A percentile compares a stretch with the other conserved stretches of the same genome.
Conservation (phyloP, 2,888 invertebrate species). For the Parapristionchus giblindavisi region DNA sequence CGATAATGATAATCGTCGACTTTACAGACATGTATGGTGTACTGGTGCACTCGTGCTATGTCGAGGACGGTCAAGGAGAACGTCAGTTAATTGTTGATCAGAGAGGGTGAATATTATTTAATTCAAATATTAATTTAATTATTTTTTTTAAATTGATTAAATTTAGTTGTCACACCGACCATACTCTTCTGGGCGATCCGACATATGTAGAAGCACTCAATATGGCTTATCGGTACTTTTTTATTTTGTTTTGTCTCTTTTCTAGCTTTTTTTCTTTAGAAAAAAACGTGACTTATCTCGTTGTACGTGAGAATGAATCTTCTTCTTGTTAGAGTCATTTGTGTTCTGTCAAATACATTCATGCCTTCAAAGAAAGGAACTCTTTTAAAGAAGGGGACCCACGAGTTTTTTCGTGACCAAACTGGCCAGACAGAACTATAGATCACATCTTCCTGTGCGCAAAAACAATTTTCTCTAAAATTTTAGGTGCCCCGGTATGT, state of each 20-base stretch:
- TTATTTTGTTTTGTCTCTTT: background rate
- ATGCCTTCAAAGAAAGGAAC: no score
- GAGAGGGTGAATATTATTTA: conserved; percentile 53
- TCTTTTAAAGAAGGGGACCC: no score
- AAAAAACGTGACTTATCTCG: no score
- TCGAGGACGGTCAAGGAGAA: conserved; percentile 70
- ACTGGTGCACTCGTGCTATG: conserved; percentile 68
- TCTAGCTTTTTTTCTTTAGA: no score
- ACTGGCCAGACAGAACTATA: no score
- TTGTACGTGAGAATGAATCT: no score
- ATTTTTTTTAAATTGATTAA: background rate
- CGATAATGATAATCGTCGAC: background rate
- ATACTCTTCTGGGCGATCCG: conserved; percentile 68
- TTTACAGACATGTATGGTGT: conserved; percentile 66
- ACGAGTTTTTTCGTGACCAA: no score
- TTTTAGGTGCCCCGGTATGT: no score
- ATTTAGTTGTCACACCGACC: conserved; percentile 67
- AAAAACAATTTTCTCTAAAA: no score
- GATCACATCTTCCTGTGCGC: no score
- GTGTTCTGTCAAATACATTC: no score
- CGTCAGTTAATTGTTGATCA: conserved; percentile 66
- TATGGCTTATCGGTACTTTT: conserved; percentile 64
- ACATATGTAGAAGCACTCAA: conserved; percentile 69
- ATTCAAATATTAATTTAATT: background rate
- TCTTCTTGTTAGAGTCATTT: no score